Evolutionary conservation across 1,140 invertebrate genomes (phyloP), one percentile per base, ranked within the genome.

Genomic region (Amyelois transitella): DNA sequence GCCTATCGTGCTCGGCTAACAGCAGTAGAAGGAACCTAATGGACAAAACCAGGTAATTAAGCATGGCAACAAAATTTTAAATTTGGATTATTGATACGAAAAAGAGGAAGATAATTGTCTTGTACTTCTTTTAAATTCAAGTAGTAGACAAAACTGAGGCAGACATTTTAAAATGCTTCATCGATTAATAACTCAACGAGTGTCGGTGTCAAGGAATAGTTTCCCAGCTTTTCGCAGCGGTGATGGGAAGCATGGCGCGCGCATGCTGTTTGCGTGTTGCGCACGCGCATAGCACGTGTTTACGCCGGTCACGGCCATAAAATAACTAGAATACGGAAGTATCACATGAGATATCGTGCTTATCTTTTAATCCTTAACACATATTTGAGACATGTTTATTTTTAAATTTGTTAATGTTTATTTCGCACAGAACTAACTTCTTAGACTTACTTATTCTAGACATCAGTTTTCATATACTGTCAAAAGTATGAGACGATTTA

Each of bases 191-290:
- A 32, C 2, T 6, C 8, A 32, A 32, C 8, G 12, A 12, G 12
- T 14, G 32, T 14, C 2, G 2, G 32, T 14, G n/a, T 38, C 32
- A 12, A 14, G 2, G n/a, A 64, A 62, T 64, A 58, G 53, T 61
- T 63, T 69, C 61, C 60, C 58, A 55, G 47, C 38, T 53, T 67
- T 69, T 72, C 55, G 59, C 53, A 51, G 32, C 18, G 24, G 51
- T 45, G 14, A 14, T 6, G 24, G 20, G 53, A 45, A 18, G 44
- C 28, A 45, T 32, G 44, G 32, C 59, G 61, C 60, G 62, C 61
- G 66, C 76, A 71, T 83, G 80, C 17, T 14, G 14, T 43, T 32
- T 55, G 65, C 77, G 79, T 84, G 79, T 43, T 56, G 58, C 63
- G 63, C 79, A 76, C 75, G 76, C 64, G 68, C 44, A 21, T 6